These are phyloP conservation scores for Pangasius sanitwongsei DNA, from an alignment of 2,797 vertebrate genomes.

Conservation along the genomic window DNA sequence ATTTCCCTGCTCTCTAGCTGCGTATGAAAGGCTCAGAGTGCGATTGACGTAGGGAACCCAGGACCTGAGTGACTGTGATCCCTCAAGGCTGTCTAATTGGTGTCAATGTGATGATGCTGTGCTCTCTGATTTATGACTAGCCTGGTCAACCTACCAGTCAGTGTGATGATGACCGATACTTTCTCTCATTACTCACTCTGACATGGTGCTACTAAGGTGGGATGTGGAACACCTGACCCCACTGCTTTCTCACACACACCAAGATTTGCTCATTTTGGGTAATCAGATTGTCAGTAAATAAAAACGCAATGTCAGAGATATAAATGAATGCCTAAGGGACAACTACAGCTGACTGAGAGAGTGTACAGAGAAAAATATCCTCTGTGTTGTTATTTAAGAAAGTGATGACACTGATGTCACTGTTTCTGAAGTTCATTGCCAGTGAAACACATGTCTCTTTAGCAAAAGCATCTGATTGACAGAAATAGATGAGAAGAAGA, in stretches of 20 bases:
- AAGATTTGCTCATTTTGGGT: neutral
- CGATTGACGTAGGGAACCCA: slow-evolving; percentile 50
- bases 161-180: slow-evolving; percentile 29
- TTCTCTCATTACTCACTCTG: slow-evolving; percentile 49
- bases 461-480: slow-evolving; percentile 15
- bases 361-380: slow-evolving; percentile 35
- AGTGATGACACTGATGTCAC: slow-evolving; percentile 11
- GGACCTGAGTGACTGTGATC: slow-evolving; percentile 47
- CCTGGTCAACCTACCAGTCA: slow-evolving; percentile 41
- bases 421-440: slow-evolving; percentile 7
- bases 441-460: slow-evolving; percentile 33
- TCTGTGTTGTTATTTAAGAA: slow-evolving; percentile 36
- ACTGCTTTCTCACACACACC: neutral
- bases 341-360: slow-evolving; percentile 8
- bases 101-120: slow-evolving; percentile 58
- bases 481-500: slow-evolving; percentile 31
- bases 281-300: neutral
- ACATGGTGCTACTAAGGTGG: slow-evolving; percentile 30
- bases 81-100: slow-evolving; percentile 62
- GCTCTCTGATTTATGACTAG: slow-evolving; percentile 50
- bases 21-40: slow-evolving; percentile 59
- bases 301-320: neutral
- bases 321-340: neutral
- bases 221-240: slow-evolving; percentile 15
- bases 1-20: slow-evolving; percentile 59